A percentile compares a stretch with the other conserved stretches of the same genome.
Conservation (phyloP, 2,797 vertebrate species). For the Coccyzus lansbergi region DNA sequence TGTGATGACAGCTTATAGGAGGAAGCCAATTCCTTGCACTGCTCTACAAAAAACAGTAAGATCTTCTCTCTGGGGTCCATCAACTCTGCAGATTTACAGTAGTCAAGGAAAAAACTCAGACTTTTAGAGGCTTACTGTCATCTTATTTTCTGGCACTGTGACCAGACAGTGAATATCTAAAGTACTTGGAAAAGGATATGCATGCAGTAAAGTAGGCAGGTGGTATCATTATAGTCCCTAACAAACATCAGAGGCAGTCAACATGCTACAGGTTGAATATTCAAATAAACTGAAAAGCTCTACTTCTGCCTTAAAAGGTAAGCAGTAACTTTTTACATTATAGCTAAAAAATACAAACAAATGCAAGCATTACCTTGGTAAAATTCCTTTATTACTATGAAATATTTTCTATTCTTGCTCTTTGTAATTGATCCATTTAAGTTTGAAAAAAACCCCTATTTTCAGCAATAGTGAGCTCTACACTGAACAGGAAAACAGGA, state of each 20-base stretch:
- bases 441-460: not conserved
- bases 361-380: not conserved
- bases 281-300: not conserved
- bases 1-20: not conserved
- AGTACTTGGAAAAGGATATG: not conserved
- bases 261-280: not conserved
- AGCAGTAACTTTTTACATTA: not conserved
- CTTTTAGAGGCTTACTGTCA: not conserved
- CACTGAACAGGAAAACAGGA: not conserved
- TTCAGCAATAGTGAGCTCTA: not conserved
- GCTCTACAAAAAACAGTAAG: not conserved
- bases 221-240: not conserved
- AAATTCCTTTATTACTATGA: not conserved
- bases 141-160: not conserved
- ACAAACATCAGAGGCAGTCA: not conserved
- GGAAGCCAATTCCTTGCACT: not conserved
- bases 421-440: not conserved
- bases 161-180: not conserved
- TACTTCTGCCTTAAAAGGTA: not conserved
- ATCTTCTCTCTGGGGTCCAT: not conserved
- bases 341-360: not conserved
- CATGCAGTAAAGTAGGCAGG: not conserved
- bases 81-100: not conserved
- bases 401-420: slow-evolving; percentile 5
- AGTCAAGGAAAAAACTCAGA: not conserved